phyloP scores from a whole-genome alignment of 2,888 invertebrate genomes.

The Loripinus fragilis region DNA sequence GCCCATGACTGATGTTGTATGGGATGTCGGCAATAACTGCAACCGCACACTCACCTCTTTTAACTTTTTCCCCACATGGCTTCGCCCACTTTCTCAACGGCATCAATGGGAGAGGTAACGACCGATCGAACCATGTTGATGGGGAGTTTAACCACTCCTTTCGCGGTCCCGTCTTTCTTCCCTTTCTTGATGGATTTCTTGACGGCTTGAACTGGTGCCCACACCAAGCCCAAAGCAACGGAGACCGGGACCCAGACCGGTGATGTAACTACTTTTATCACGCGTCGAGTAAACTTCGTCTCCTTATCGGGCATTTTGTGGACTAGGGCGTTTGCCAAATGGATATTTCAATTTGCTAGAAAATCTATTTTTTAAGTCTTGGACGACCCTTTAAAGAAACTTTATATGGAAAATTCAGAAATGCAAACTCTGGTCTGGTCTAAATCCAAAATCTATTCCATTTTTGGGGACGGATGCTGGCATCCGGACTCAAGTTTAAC shows the following conservation, averaged over 20 bases:
- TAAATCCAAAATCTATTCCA: too few relatives aligned
- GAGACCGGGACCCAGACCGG: neutral
- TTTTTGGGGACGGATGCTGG: too few relatives aligned
- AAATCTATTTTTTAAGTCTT: too few relatives aligned
- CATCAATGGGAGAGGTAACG: neutral
- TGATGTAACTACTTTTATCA: neutral
- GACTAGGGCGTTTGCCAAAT: too few relatives aligned
- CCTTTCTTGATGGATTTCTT: neutral
- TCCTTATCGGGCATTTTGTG: neutral
- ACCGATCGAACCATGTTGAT: neutral
- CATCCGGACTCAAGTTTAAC: too few relatives aligned
- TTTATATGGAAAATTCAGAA: too few relatives aligned
- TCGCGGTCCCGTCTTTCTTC: neutral
- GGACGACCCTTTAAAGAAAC: too few relatives aligned
- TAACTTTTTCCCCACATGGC: neutral
- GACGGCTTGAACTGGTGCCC: neutral
- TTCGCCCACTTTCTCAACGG: neutral
- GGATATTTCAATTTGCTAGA: too few relatives aligned
- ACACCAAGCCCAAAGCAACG: neutral
- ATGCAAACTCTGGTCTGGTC: too few relatives aligned
- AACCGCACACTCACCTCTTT: neutral
- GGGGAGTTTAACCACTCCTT: neutral
- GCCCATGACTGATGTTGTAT: too few relatives aligned
- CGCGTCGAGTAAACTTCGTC: neutral
- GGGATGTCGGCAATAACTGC: too few relatives aligned